These are phyloP conservation scores for Abrostola tripartita DNA, from an alignment of 2,888 invertebrate genomes.

Conservation along the genomic window DNA sequence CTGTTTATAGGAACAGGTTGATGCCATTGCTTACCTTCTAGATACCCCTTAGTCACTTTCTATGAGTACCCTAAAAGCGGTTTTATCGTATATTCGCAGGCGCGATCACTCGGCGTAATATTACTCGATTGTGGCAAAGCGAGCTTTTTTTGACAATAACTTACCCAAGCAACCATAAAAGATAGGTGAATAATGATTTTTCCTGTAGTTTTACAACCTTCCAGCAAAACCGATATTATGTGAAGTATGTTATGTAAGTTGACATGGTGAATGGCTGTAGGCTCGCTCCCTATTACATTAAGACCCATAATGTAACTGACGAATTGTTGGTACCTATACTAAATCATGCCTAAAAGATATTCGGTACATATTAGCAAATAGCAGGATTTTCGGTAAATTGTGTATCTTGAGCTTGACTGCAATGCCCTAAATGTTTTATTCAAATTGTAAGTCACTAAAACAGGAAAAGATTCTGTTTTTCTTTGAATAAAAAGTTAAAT, in stretches of 20 bases:
- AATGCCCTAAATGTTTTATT: not conserved
- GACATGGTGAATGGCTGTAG: no score
- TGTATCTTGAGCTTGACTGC: not conserved
- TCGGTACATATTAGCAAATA: no score
- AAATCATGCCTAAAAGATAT: no score
- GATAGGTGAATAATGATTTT: not conserved
- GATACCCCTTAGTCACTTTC: slow-evolving; percentile 2
- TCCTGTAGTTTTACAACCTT: not conserved
- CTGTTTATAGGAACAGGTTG: not conserved
- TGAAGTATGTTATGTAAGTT: not conserved
- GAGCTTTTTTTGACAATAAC: not conserved
- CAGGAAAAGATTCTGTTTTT: slow-evolving; percentile 32
- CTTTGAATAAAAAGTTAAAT: slow-evolving; percentile 39
- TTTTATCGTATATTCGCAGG: not conserved
- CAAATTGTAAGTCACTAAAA: not conserved
- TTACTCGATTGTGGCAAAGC: not conserved
- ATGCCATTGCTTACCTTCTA: not conserved
- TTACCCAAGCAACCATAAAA: not conserved
- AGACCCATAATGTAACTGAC: no score
- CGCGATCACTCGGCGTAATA: not conserved
- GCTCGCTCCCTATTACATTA: no score
- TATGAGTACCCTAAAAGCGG: not conserved
- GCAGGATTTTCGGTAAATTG: no score
- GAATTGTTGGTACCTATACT: no score
- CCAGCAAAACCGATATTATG: not conserved